phyloP scores from a whole-genome alignment of 2,113 vertebrate species.

The Poeciliopsis retropinna region DNA sequence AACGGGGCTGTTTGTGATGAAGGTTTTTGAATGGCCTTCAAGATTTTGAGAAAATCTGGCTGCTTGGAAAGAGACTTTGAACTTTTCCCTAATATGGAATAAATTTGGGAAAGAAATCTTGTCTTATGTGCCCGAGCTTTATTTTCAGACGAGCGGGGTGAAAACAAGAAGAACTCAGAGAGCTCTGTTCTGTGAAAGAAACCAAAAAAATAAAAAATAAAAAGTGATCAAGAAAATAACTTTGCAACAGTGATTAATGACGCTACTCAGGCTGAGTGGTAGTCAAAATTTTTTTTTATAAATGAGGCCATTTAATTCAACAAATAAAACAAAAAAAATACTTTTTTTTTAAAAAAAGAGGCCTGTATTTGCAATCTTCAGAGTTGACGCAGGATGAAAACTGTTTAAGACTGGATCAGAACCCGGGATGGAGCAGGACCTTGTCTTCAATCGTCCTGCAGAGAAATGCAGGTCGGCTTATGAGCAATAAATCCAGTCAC shows the following conservation, averaged over 20 bases:
- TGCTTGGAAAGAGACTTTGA: no score
- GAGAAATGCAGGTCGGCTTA: background rate
- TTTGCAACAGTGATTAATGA: background rate
- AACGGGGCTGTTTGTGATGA: no score
- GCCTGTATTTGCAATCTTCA: background rate
- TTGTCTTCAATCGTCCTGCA: slow-evolving; percentile 75
- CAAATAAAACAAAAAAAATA: background rate
- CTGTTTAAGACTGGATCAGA: background rate
- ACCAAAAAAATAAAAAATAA: background rate
- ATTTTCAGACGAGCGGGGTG: no score
- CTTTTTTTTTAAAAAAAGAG: no score
- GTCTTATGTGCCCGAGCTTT: no score
- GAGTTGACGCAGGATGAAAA: background rate
- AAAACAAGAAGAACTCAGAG: background rate
- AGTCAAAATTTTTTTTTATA: rapidly evolving
- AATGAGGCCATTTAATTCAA: background rate
- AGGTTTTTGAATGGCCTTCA: no score
- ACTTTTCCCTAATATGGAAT: no score
- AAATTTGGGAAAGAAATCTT: no score
- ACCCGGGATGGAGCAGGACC: background rate
- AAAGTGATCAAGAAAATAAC: background rate
- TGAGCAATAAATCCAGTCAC: background rate
- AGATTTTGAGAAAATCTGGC: no score
- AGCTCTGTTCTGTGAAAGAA: background rate
- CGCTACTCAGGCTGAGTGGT: background rate